These are phyloP conservation scores for Dasysyrphus albostriatus DNA, from an alignment of 2,888 invertebrate species.

Conservation along the genomic window DNA sequence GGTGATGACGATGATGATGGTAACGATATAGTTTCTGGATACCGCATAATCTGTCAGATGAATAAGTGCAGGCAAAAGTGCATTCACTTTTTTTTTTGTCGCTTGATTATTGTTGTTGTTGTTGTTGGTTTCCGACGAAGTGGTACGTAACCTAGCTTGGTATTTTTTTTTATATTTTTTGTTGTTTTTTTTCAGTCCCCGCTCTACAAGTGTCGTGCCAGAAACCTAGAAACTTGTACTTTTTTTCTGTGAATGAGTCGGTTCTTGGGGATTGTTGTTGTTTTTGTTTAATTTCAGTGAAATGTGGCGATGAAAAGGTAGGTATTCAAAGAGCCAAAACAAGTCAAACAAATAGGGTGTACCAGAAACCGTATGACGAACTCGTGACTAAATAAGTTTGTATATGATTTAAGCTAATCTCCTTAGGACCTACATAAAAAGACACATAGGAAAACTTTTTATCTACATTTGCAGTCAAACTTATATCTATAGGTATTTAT, in stretches of 20 bases:
- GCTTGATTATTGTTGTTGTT: slow-evolving; percentile 17
- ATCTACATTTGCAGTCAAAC: too few relatives aligned
- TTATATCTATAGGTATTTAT: too few relatives aligned
- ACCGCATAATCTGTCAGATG: slow-evolving; percentile 71
- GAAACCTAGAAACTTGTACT: slow-evolving; percentile 62
- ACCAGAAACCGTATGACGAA: not conserved
- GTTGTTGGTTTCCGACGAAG: slow-evolving; percentile 36
- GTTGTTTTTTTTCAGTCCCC: slow-evolving; percentile 12
- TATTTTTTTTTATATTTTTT: slow-evolving; percentile 26
- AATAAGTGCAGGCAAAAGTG: slow-evolving; percentile 71
- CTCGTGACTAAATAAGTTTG: not conserved
- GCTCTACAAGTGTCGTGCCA: slow-evolving; percentile 70
- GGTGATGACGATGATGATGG: slow-evolving; percentile 22
- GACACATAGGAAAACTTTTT: too few relatives aligned
- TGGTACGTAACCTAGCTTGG: slow-evolving; percentile 66
- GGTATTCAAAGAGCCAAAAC: not conserved
- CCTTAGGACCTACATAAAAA: too few relatives aligned
- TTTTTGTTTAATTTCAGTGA: slow-evolving; percentile 35
- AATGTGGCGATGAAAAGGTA: slow-evolving; percentile 33
- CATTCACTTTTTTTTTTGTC: slow-evolving; percentile 52
- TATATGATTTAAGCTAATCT: not conserved
- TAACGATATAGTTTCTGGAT: slow-evolving; percentile 57
- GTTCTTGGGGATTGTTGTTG: slow-evolving; percentile 20
- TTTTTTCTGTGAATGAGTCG: slow-evolving; percentile 31
- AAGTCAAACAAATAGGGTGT: not conserved